A percentile compares a stretch with the other conserved stretches of the same genome.
Conservation (phyloP, 2,888 invertebrate genomes). For the Megastigmus dorsalis region DNA sequence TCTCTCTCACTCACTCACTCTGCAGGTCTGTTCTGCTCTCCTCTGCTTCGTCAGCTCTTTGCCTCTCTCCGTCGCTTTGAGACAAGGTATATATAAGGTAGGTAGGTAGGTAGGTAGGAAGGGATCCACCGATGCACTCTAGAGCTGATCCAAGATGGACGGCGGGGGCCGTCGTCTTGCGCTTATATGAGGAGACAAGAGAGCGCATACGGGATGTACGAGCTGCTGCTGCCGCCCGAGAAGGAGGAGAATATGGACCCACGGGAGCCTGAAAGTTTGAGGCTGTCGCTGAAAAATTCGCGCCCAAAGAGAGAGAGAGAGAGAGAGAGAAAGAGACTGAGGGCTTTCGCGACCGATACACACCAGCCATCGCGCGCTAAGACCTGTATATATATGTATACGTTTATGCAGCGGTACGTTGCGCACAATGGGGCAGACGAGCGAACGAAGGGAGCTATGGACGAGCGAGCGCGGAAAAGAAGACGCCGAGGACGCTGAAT, state of each 20-base stretch:
- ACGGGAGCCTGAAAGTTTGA: constrained; percentile 42
- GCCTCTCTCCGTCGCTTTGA: background rate
- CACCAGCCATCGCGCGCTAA: too few relatives aligned
- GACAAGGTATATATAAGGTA: background rate
- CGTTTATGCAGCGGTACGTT: too few relatives aligned
- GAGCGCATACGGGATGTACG: too few relatives aligned
- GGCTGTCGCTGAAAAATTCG: constrained; percentile 40
- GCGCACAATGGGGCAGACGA: too few relatives aligned
- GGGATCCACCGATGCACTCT: background rate
- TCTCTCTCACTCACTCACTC: constrained; percentile 40
- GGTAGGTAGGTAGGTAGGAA: background rate
- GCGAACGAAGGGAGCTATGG: too few relatives aligned
- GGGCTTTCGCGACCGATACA: too few relatives aligned
- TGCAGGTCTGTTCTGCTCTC: too few relatives aligned
- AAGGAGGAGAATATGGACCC: constrained; percentile 2
- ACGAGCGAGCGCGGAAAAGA: background rate
- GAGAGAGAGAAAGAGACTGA: background rate
- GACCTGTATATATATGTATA: too few relatives aligned
- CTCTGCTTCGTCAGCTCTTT: constrained; percentile 27
- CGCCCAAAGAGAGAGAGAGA: background rate
- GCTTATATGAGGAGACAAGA: constrained; percentile 32
- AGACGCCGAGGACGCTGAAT: constrained; percentile 12
- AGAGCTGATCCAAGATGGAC: constrained; percentile 36
- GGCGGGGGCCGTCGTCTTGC: background rate
- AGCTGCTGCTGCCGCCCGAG: too few relatives aligned